Conservation (phyloP, 2,888 invertebrate species). For the Caenorhabditis angaria region DNA sequence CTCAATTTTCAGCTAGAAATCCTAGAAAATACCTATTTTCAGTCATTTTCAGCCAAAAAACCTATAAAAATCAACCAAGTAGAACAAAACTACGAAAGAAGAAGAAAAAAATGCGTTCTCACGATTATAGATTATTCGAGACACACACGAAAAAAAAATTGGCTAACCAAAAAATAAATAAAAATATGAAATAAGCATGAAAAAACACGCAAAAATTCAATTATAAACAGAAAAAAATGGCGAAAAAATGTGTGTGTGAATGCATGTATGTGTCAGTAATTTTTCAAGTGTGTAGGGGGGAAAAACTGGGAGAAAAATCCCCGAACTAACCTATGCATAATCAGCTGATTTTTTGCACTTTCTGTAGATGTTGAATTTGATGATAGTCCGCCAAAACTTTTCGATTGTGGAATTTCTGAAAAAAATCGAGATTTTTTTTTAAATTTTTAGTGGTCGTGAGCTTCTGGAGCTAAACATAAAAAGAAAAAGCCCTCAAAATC, state of each 20-base stretch:
- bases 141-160: not conserved
- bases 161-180: not conserved
- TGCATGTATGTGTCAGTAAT: no score
- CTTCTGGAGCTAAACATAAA: not conserved
- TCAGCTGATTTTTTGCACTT: conserved; percentile 53
- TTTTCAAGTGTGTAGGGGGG: no score
- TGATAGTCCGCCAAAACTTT: conserved; percentile 37
- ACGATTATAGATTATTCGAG: conserved; percentile 1
- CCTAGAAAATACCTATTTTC: not conserved
- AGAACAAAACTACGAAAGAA: not conserved
- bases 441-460: not conserved
- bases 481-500: no score
- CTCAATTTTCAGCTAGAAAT: no score
- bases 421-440: not conserved
- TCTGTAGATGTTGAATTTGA: conserved; percentile 23
- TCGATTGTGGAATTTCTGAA: conserved; percentile 27
- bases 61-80: not conserved
- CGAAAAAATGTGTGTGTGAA: not conserved
- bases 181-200: not conserved
- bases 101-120: not conserved
- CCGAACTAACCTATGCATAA: conserved; percentile 55
- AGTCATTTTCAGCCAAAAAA: not conserved
- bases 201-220: not conserved
- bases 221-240: not conserved
- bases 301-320: not conserved